These are phyloP conservation scores for Charadrius vociferus DNA, from an alignment of 2,113 vertebrate genomes.

Conservation along the genomic window DNA sequence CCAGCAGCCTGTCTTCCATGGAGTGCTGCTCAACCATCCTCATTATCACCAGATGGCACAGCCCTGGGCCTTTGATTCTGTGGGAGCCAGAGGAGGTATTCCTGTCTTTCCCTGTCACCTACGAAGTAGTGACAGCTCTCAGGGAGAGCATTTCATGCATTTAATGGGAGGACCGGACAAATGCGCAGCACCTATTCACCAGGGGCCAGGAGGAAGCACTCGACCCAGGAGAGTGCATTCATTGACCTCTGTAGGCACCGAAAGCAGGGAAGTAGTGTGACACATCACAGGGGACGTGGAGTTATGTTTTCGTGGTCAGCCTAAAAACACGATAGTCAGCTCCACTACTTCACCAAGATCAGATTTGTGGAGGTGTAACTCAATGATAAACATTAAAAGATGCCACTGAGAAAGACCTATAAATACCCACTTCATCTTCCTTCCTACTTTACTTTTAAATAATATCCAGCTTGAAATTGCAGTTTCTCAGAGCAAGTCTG, in stretches of 20 bases:
- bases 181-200: background rate
- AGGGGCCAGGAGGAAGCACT: constrained; percentile 20
- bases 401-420: background rate
- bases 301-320: background rate
- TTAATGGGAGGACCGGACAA: background rate
- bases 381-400: background rate
- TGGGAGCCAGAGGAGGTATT: background rate
- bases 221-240: background rate
- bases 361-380: background rate
- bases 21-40: background rate
- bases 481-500: background rate
- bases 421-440: background rate
- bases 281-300: background rate
- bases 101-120: background rate
- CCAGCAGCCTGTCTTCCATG: background rate
- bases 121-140: background rate
- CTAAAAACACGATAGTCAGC: background rate
- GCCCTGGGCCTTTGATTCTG: background rate
- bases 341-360: background rate
- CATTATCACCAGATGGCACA: background rate
- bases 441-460: background rate
- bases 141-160: constrained; percentile 4
- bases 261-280: background rate
- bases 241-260: constrained; percentile 12
- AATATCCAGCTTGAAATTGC: background rate